Evolutionary conservation across 1,140 invertebrate genomes (phyloP).

Genomic region (Colletes latitarsis): DNA sequence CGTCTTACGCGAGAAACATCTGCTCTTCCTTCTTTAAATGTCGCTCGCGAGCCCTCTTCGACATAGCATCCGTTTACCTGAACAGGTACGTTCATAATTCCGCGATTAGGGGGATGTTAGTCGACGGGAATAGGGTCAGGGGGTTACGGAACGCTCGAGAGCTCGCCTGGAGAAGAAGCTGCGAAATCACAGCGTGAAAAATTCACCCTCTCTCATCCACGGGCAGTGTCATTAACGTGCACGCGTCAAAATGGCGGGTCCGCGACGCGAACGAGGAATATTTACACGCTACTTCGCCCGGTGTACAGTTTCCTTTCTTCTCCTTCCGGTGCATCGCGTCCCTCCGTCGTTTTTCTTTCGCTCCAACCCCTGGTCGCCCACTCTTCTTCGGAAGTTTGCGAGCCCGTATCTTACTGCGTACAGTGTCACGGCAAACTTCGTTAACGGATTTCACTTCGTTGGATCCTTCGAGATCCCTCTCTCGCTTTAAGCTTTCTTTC

Average conservation of each 20-base stretch:
- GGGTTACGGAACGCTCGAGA: neutral
- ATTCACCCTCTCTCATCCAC: conserved; percentile 5
- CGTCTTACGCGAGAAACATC: no score
- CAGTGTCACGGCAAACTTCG: conserved; percentile 66
- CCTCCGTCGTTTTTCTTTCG: neutral
- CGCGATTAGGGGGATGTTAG: neutral
- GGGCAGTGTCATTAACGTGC: conserved; percentile 45
- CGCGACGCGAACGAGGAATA: conserved; percentile 42
- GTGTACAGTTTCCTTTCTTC: conserved; percentile 5
- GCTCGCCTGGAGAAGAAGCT: no score
- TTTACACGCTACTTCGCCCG: conserved; percentile 45
- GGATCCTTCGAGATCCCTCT: conserved; percentile 47
- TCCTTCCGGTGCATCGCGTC: neutral
- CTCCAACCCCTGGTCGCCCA: neutral
- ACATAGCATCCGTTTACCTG: neutral
- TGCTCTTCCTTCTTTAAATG: no score
- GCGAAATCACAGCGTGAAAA: conserved; percentile 33
- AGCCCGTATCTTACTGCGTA: conserved; percentile 61
- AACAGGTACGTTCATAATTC: no score
- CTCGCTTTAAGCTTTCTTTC: conserved; percentile 36
- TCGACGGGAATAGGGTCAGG: conserved; percentile 9
- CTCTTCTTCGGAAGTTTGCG: conserved; percentile 48
- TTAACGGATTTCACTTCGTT: conserved; percentile 63
- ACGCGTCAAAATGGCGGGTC: conserved; percentile 44
- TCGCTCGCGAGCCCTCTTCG: no score